These are phyloP conservation scores for Agonopterix subpropinquella DNA, from an alignment of 2,888 invertebrate species.

Conservation along the genomic window DNA sequence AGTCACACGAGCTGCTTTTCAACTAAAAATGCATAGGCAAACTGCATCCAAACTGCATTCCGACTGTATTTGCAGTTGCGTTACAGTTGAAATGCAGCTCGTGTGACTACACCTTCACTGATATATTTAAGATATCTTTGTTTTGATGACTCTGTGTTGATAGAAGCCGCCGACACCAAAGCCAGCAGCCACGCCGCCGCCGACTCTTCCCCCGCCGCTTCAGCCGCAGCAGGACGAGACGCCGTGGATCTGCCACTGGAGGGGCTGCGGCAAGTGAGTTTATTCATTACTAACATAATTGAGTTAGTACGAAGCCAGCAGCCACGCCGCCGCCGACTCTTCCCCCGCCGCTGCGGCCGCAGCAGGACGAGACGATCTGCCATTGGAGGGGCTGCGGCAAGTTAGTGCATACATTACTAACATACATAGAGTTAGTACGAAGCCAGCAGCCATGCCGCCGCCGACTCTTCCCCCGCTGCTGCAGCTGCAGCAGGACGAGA, in stretches of 20 bases:
- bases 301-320: too few species aligned
- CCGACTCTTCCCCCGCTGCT: slow-evolving; percentile 47
- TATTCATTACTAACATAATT: too few species aligned
- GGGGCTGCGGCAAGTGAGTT: slow-evolving; percentile 87
- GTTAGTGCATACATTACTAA: slow-evolving; percentile 45
- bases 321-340: slow-evolving; percentile 34
- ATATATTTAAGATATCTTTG: too few species aligned
- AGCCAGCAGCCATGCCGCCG: slow-evolving; percentile 61
- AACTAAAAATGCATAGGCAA: too few species aligned
- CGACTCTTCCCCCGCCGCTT: slow-evolving; percentile 15
- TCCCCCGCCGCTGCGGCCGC: slow-evolving; percentile 9
- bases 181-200: slow-evolving; percentile 36
- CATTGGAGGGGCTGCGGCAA: slow-evolving; percentile 95
- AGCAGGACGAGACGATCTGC: slow-evolving; percentile 79
- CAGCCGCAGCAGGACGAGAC: slow-evolving; percentile 44
- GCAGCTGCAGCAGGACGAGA: slow-evolving; percentile 38
- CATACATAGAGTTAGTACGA: background rate
- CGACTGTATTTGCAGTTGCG: too few species aligned
- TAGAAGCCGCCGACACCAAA: slow-evolving; percentile 36
- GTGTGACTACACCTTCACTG: too few species aligned
- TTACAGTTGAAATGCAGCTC: too few species aligned
- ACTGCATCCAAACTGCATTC: too few species aligned
- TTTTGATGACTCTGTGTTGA: too few species aligned
- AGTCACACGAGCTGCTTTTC: too few species aligned
- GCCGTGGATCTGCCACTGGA: slow-evolving; percentile 93